phyloP scores from a whole-genome alignment of 2,888 invertebrate genomes.

The Tenthredo amoena region DNA sequence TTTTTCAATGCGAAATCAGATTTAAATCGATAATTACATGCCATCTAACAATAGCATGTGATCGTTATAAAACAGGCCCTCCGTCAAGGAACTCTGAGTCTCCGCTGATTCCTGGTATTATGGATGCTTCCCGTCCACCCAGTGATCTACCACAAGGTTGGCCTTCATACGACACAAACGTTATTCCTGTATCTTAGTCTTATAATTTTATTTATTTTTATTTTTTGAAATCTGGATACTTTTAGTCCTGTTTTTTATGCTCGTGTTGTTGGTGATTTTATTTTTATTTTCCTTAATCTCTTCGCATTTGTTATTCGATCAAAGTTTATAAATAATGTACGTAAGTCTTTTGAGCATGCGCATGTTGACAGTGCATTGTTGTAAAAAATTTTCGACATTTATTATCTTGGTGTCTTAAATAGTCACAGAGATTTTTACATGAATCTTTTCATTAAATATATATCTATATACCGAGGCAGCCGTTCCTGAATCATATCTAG shows the following conservation, averaged over 20 bases:
- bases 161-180: conserved; percentile 59
- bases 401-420: not conserved
- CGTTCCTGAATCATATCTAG: not conserved
- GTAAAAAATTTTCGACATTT: not conserved
- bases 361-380: conserved; percentile 50
- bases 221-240: conserved; percentile 51
- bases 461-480: not conserved
- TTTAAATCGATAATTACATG: conserved; percentile 20
- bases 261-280: conserved; percentile 3
- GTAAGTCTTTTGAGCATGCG: conserved; percentile 55
- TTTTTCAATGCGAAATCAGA: conserved; percentile 1
- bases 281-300: not conserved
- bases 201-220: conserved; percentile 57
- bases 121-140: conserved; percentile 82
- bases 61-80: conserved; percentile 79
- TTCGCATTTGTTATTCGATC: conserved; percentile 5
- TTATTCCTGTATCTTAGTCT: conserved; percentile 29
- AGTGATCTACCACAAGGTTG: conserved; percentile 80
- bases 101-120: conserved; percentile 83
- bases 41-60: conserved; percentile 42
- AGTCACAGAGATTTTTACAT: not conserved
- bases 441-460: not conserved
- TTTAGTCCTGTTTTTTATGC: not conserved
- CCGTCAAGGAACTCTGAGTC: conserved; percentile 85
- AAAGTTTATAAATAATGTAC: conserved; percentile 61